Conservation (phyloP, 2,113 vertebrate genomes). For the Ctenodactylus gundi region DNA sequence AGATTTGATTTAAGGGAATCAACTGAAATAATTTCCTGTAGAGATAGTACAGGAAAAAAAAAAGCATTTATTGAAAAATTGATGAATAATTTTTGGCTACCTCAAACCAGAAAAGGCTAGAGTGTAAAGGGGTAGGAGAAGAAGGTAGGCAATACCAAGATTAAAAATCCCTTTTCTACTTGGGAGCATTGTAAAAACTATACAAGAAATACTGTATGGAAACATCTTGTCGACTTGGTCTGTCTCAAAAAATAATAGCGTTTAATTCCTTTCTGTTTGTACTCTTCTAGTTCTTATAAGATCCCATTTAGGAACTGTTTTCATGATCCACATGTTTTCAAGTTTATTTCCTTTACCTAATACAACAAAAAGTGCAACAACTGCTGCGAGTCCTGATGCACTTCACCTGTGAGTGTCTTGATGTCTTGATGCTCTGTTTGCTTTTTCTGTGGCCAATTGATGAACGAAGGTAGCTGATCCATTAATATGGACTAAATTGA, state of each 20-base stretch:
- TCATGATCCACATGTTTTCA: background rate
- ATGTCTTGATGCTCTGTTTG: background rate
- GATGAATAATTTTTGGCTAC: background rate
- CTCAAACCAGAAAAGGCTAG: background rate
- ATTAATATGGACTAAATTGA: background rate
- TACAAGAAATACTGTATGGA: background rate
- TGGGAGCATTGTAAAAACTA: background rate
- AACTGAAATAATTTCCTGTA: background rate
- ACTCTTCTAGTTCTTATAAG: slow-evolving; percentile 3
- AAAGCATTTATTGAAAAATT: slow-evolving; percentile 20
- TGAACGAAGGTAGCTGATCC: background rate
- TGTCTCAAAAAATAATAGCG: background rate
- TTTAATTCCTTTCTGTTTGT: background rate
- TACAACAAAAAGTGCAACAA: background rate
- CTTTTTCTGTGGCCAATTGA: background rate
- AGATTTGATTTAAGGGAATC: background rate
- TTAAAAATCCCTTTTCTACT: slow-evolving; percentile 13
- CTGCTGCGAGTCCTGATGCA: background rate
- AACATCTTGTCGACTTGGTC: background rate
- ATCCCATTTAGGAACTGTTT: background rate
- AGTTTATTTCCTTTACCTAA: background rate
- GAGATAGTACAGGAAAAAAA: background rate
- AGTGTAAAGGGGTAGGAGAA: background rate
- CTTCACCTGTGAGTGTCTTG: background rate
- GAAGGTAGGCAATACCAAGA: background rate